Evolutionary conservation across 2,113 vertebrate species (phyloP), one percentile per base, ranked within the genome.

Genomic region (Rhabdornis inornatus): DNA sequence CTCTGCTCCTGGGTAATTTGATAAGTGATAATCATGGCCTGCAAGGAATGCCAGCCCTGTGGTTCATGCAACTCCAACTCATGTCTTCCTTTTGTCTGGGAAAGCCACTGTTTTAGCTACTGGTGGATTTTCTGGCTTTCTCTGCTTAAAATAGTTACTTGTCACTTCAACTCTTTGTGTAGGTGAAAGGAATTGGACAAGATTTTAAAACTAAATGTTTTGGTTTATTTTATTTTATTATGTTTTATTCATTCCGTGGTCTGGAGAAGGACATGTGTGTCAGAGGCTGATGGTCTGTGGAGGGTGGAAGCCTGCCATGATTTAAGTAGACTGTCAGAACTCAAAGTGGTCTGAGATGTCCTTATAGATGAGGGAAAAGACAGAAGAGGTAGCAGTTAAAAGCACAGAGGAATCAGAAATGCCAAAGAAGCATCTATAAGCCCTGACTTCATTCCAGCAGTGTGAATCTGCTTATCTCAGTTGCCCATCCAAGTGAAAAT

Each of bases 21-120:
- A 66, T 70, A 95, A 94, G 85, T 69, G 87, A 86, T 91, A 90
- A 96, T 90, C 90, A 86, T 68, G 91, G 93, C 66, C 91, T 94
- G 85, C 85, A 90, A 95, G 91, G 82, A 93, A 77, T 55, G 91
- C 82, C 82, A 90, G 21, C 50, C 33, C 75, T 91, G 70, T 76
- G 1, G 0, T 75, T 93, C 86, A 87, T 2, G n/a, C 83, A 17
- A 2, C 72, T 83, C 76, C 52, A 75, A 52, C 76, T 90, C 83
- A 75, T 47, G 68, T 88, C 88, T 95, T 90, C 68, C 75, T 89
- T 92, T 92, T 1, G 0, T 50, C 79, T 89, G 80, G 90, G 87
- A 96, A 94, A 95, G 79, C 79, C 83, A 81, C 72, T 42, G n/a
- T 90, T 72, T 79, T 90, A 80, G 30, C 31, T 74, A 15, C 70